Evolutionary conservation across 2,888 invertebrate genomes (phyloP).

Genomic region (Aspidiotus rigidus): DNA sequence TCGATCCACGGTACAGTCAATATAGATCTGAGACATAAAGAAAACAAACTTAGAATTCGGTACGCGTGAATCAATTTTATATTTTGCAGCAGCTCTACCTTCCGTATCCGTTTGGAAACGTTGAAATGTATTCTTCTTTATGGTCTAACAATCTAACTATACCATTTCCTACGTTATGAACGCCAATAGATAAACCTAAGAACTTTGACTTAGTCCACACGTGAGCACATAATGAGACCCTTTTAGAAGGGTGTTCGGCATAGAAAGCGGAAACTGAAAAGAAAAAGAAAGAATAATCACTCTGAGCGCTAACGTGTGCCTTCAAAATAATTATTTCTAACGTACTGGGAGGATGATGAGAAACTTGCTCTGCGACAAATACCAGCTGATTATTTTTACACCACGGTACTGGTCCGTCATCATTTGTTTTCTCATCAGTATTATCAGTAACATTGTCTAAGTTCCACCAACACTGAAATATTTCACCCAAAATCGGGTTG

Average conservation of each 20-base stretch:
- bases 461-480: constrained; percentile 84
- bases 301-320: background rate
- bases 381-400: constrained; percentile 75
- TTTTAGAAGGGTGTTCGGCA: constrained; percentile 86
- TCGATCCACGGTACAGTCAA: constrained; percentile 98
- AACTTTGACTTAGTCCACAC: constrained; percentile 99
- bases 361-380: constrained; percentile 97
- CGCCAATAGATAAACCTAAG: constrained; percentile 92
- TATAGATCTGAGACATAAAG: constrained; percentile 36
- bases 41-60: background rate
- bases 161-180: constrained; percentile 92
- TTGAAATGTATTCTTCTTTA: constrained; percentile 88
- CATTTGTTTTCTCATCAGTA: constrained; percentile 44
- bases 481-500: constrained; percentile 95
- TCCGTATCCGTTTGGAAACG: constrained; percentile 98
- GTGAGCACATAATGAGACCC: constrained; percentile 86
- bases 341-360: constrained; percentile 94
- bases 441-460: constrained; percentile 41
- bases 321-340: constrained; percentile 30
- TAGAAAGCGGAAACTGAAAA: constrained; percentile 90
- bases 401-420: constrained; percentile 85
- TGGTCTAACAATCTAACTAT: constrained; percentile 79
- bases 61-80: background rate
- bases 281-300: constrained; percentile 20
- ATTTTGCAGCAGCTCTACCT: constrained; percentile 47